Conservation (phyloP, 2,888 invertebrate genomes). For the Sthenelais limicola region DNA sequence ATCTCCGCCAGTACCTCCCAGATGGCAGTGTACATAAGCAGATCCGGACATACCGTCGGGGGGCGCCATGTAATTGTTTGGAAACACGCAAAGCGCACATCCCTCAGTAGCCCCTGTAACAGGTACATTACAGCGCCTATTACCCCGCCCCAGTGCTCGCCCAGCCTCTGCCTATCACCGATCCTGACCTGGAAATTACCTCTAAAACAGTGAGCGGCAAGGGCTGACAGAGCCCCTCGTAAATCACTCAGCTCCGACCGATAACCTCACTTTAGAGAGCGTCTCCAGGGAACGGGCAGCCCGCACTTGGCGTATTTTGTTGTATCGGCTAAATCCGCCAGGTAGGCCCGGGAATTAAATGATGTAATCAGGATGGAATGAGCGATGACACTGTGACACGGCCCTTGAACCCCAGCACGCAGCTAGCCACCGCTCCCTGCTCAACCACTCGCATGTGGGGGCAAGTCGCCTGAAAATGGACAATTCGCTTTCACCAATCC, state of each 20-base stretch:
- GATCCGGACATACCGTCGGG: no score
- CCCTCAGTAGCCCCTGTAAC: slow-evolving; percentile 17
- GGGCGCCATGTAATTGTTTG: slow-evolving; percentile 30
- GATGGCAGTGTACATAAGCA: no score
- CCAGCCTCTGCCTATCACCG: no score
- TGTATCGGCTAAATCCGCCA: not conserved
- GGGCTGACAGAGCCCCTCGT: slow-evolving; percentile 3
- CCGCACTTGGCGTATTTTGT: no score
- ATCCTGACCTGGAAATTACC: slow-evolving; percentile 16
- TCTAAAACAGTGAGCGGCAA: not conserved
- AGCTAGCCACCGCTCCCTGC: no score
- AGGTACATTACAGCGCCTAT: slow-evolving; percentile 33
- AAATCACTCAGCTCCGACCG: not conserved
- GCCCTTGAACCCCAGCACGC: no score
- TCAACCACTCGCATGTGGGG: no score
- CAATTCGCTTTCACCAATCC: no score
- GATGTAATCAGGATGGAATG: slow-evolving; percentile 33
- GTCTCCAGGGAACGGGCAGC: slow-evolving; percentile 19
- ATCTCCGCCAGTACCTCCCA: no score
- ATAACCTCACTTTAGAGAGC: slow-evolving; percentile 19
- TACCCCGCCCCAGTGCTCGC: not conserved
- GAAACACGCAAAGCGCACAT: slow-evolving; percentile 36
- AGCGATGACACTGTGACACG: slow-evolving; percentile 29
- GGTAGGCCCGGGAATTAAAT: slow-evolving; percentile 29
- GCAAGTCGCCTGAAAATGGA: no score